phyloP scores from a whole-genome alignment of 2,113 vertebrate species.

The Paramormyrops kingsleyae region DNA sequence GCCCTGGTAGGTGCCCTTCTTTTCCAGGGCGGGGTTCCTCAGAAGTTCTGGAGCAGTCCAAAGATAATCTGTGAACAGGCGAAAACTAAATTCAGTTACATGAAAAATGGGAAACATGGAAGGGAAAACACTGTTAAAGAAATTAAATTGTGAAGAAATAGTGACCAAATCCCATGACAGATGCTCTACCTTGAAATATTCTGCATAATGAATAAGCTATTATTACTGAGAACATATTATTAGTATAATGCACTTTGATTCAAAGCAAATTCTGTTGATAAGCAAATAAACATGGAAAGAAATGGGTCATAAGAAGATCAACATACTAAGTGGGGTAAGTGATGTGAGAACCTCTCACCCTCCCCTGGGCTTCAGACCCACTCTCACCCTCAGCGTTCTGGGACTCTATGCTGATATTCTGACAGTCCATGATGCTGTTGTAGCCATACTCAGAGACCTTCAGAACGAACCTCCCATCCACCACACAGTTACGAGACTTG shows the following conservation, averaged over 20 bases:
- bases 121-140: background rate
- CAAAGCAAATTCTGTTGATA: background rate
- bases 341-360: background rate
- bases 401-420: slow-evolving; percentile 37
- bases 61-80: slow-evolving; percentile 55
- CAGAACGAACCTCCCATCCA: slow-evolving; percentile 80
- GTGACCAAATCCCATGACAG: background rate
- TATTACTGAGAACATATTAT: background rate
- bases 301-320: background rate
- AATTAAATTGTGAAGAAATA: background rate
- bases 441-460: slow-evolving; percentile 78
- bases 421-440: slow-evolving; percentile 66
- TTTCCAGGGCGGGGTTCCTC: slow-evolving; percentile 46
- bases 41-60: slow-evolving; percentile 69
- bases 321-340: background rate
- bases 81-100: background rate
- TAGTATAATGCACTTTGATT: background rate
- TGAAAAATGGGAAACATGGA: background rate
- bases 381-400: slow-evolving; percentile 48
- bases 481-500: slow-evolving; percentile 83
- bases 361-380: background rate
- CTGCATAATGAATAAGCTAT: background rate
- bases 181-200: background rate
- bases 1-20: slow-evolving; percentile 56
- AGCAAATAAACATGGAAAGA: background rate